phyloP scores from a whole-genome alignment of 2,113 vertebrate genomes.

The Passer domesticus region DNA sequence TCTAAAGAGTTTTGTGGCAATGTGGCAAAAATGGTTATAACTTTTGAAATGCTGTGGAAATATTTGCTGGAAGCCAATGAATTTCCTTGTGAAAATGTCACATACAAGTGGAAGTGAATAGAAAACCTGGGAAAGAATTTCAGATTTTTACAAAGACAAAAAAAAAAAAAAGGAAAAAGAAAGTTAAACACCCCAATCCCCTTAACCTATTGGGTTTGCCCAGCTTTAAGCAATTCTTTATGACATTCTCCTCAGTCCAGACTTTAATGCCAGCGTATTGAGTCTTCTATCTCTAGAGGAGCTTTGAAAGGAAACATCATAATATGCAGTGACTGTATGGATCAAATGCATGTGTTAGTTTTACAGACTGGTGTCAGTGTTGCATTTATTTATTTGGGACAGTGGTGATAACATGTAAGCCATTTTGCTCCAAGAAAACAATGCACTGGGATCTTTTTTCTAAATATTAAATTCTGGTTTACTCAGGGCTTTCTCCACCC shows the following conservation, averaged over 20 bases:
- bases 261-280: slow-evolving; percentile 45
- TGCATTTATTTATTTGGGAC: slow-evolving; percentile 57
- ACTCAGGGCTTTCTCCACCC: slow-evolving; percentile 59
- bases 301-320: slow-evolving; percentile 53
- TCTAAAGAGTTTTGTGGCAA: slow-evolving; percentile 55
- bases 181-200: neutral
- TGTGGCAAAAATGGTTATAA: slow-evolving; percentile 59
- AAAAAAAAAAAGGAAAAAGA: neutral
- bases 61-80: slow-evolving; percentile 16
- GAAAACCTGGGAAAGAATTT: slow-evolving; percentile 5
- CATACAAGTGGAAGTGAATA: neutral
- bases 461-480: slow-evolving; percentile 52
- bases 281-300: slow-evolving; percentile 39
- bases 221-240: slow-evolving; percentile 67
- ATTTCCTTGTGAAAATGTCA: neutral
- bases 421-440: slow-evolving; percentile 49
- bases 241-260: slow-evolving; percentile 34
- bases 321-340: neutral
- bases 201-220: slow-evolving; percentile 21
- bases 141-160: neutral
- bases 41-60: slow-evolving; percentile 50
- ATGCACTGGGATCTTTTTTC: slow-evolving; percentile 19
- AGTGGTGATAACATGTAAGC: slow-evolving; percentile 37
- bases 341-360: slow-evolving; percentile 64
- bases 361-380: slow-evolving; percentile 54